Conservation (phyloP, 1,140 invertebrate species). For the Pseudomyrmex gracilis region DNA sequence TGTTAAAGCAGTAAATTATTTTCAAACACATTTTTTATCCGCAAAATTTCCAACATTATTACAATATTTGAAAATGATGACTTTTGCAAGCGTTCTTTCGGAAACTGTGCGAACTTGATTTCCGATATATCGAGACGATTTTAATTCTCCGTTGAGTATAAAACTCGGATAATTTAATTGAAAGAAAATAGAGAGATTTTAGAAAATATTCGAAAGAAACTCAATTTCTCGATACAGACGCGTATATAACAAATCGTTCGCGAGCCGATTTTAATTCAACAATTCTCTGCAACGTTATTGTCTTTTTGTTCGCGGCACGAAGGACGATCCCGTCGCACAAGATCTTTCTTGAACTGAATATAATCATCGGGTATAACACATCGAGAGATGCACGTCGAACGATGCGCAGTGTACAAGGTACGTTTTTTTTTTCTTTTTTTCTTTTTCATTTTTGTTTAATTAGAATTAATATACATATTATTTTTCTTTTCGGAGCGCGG, state of each 20-base stretch:
- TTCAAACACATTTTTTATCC: background rate
- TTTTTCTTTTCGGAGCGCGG: slow-evolving; percentile 16
- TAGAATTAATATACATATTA: slow-evolving; percentile 58
- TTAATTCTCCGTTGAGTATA: background rate
- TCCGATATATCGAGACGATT: too few relatives aligned
- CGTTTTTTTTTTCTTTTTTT: too few relatives aligned
- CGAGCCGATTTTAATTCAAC: slow-evolving; percentile 27
- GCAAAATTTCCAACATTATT: too few relatives aligned
- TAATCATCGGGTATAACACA: slow-evolving; percentile 29
- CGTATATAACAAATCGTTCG: slow-evolving; percentile 38
- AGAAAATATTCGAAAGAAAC: slow-evolving; percentile 3
- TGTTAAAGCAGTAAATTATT: background rate
- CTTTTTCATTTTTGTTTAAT: too few relatives aligned
- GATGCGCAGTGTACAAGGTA: slow-evolving; percentile 59
- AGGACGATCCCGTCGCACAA: slow-evolving; percentile 40
- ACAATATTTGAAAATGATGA: too few relatives aligned
- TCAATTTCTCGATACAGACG: background rate
- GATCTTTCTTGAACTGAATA: slow-evolving; percentile 24
- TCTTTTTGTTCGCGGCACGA: slow-evolving; percentile 22
- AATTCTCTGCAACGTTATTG: slow-evolving; percentile 54
- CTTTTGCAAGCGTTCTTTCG: too few relatives aligned
- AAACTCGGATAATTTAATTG: slow-evolving; percentile 10
- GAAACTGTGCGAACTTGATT: too few relatives aligned
- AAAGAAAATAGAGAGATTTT: slow-evolving; percentile 2
- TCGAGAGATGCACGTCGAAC: slow-evolving; percentile 23